These are phyloP conservation scores for Drosophila mimica DNA, from an alignment of 2,888 invertebrate genomes.

Conservation along the genomic window DNA sequence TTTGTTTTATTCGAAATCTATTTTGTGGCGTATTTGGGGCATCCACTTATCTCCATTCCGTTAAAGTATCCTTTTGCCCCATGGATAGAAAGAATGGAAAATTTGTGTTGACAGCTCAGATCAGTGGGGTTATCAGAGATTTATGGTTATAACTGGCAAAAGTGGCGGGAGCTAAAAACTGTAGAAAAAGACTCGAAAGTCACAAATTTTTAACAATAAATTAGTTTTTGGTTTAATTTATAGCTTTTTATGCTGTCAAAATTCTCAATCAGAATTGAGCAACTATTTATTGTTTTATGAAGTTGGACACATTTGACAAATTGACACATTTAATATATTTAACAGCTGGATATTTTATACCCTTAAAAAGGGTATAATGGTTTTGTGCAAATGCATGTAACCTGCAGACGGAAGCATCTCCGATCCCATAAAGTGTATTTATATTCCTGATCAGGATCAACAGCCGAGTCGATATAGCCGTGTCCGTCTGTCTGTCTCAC, in stretches of 20 bases:
- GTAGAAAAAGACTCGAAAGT: neutral
- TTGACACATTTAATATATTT: neutral
- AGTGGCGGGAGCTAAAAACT: too few species aligned
- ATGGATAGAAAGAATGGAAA: neutral
- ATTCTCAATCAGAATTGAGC: neutral
- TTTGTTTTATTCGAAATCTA: neutral
- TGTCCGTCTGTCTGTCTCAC: too few species aligned
- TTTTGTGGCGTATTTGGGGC: too few species aligned
- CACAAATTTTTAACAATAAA: neutral
- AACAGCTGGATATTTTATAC: neutral
- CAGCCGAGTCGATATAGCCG: too few species aligned
- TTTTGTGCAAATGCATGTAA: too few species aligned
- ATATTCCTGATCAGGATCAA: too few species aligned
- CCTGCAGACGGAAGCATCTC: too few species aligned
- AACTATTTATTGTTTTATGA: neutral
- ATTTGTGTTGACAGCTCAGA: neutral
- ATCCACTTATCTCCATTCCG: neutral
- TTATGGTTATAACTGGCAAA: too few species aligned
- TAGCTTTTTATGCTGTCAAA: neutral
- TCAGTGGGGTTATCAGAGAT: too few species aligned
- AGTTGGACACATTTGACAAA: neutral
- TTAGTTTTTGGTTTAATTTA: neutral
- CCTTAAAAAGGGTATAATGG: too few species aligned
- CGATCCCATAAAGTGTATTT: too few species aligned
- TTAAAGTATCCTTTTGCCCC: neutral